Conservation (phyloP, 2,797 vertebrate genomes). For the Rhinella marina region DNA sequence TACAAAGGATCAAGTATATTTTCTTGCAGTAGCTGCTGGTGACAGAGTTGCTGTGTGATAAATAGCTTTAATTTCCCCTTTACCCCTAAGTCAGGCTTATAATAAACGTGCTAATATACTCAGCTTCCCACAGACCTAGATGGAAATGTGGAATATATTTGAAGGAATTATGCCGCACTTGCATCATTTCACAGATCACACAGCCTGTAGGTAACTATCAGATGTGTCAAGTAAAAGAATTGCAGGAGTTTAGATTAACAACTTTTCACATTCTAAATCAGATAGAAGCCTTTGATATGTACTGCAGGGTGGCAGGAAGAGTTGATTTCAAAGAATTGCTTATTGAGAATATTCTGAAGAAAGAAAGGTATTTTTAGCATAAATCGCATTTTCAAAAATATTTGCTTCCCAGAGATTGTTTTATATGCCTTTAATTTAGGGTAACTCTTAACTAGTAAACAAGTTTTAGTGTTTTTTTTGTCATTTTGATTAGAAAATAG, state of each 20-base stretch:
- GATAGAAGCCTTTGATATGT: constrained; percentile 23
- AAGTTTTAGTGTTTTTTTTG: constrained; percentile 15
- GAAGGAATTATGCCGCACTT: constrained; percentile 14
- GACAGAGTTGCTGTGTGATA: constrained; percentile 68
- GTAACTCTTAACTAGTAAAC: constrained; percentile 6
- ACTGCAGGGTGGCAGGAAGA: constrained; percentile 18
- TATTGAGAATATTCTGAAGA: constrained; percentile 5
- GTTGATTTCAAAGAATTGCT: constrained; percentile 5
- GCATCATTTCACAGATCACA: constrained; percentile 37
- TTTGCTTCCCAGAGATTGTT: neutral
- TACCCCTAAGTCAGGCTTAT: constrained; percentile 61
- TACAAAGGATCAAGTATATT: constrained; percentile 1
- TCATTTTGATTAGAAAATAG: neutral
- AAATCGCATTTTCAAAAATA: constrained; percentile 19
- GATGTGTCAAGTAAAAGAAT: constrained; percentile 16
- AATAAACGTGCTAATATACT: constrained; percentile 58
- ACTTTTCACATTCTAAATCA: constrained; percentile 34
- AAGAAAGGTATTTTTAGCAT: constrained; percentile 21
- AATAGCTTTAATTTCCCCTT: constrained; percentile 72
- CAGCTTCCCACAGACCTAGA: constrained; percentile 31
- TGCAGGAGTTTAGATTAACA: constrained; percentile 37
- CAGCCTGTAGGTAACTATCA: constrained; percentile 47
- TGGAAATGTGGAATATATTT: constrained; percentile 15
- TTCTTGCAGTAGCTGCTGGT: constrained; percentile 64
- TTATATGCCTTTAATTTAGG: constrained; percentile 18